Base-by-base conservation (phyloP, 2,888 invertebrate genomes). In the Ypsolopha sequella region DNA sequence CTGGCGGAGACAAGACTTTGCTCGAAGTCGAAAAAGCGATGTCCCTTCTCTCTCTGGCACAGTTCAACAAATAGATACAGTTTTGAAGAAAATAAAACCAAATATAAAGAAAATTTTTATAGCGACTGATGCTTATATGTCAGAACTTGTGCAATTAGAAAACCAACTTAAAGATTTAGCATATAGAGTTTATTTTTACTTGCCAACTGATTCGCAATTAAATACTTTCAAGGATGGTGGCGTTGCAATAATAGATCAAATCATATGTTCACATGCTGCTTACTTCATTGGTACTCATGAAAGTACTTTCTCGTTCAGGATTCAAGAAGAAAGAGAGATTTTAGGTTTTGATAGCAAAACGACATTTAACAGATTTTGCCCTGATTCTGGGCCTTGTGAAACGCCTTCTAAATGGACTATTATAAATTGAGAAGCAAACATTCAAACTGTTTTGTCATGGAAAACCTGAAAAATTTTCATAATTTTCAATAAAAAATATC, bases 251-350 rank as follows among this genome's bases (percentile, higher is more conserved):
- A 91, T 98, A 49, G 98, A 99, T 70, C 98, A 99, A 86, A 95
- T 98, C 64, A 94, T 99, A 60, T 96, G 97, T 77, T 93, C 98
- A 0, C 92, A 93, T 76, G 93, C 96, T 0, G 90, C 91, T 58
- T 91, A 91, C 70, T 98, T 98, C 68, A 89, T 97, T 41, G 99
- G 99, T 8, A 97, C 96, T 0, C 91, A 93, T 70, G 96, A 97
- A 62, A 99, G 99, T 54, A 99, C 99, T 0, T 99, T 98, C 76
- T 93, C 98, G 0, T 98, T 94, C 73, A 89, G 99, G 52, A 99
- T 99, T 59, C 97, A 98, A 80, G 99, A 99, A 73, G 99, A 99
- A 70, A 88, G 99, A 34, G 98, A 99, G 81, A 97, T 99, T 55
- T 73, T 98, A 44, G 97, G 97, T 1, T 97, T 97, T 74, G 88